Conservation (phyloP, 2,888 invertebrate species). For the Netelia melanura region DNA sequence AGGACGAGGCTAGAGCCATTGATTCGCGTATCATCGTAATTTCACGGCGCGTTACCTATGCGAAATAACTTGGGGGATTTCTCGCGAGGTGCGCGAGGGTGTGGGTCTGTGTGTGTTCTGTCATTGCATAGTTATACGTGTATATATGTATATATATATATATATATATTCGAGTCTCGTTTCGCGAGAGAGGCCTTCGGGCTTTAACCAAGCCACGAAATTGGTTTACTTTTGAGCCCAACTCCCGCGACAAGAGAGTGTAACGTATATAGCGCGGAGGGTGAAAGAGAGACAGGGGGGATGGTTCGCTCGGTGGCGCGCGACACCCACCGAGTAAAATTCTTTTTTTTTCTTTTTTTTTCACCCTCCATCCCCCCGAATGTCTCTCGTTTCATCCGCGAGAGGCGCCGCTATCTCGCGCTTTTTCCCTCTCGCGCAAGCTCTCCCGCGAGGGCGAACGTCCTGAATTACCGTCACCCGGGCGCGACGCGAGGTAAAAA, state of each 20-base stretch:
- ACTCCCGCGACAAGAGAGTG: slow-evolving; percentile 65
- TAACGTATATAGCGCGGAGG: slow-evolving; percentile 41
- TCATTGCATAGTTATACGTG: slow-evolving; percentile 66
- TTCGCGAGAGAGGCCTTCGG: slow-evolving; percentile 56
- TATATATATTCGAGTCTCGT: slow-evolving; percentile 24
- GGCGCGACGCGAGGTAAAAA: slow-evolving; percentile 72
- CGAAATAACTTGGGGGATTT: slow-evolving; percentile 84
- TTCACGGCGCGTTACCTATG: slow-evolving; percentile 85
- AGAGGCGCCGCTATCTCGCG: slow-evolving; percentile 27
- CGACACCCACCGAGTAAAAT: slow-evolving; percentile 34
- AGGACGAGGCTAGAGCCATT: slow-evolving; percentile 77
- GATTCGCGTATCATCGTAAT: slow-evolving; percentile 85
- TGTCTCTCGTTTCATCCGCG: slow-evolving; percentile 33
- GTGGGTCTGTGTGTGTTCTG: slow-evolving; percentile 72
- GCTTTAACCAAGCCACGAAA: slow-evolving; percentile 85
- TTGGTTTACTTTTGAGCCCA: slow-evolving; percentile 83
- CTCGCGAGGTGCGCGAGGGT: slow-evolving; percentile 67
- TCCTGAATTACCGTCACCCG: slow-evolving; percentile 77
- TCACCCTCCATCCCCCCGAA: slow-evolving; percentile 11
- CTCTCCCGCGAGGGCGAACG: slow-evolving; percentile 59
- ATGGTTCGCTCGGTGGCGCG: slow-evolving; percentile 38
- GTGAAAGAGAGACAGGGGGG: slow-evolving; percentile 29
- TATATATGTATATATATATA: slow-evolving; percentile 14
- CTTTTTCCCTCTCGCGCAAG: slow-evolving; percentile 51
- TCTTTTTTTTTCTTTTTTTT: slow-evolving; percentile 6